Evolutionary conservation across 2,797 vertebrate species (phyloP), one percentile per base, ranked within the genome.

Genomic region (Phoeniculus purpureus): DNA sequence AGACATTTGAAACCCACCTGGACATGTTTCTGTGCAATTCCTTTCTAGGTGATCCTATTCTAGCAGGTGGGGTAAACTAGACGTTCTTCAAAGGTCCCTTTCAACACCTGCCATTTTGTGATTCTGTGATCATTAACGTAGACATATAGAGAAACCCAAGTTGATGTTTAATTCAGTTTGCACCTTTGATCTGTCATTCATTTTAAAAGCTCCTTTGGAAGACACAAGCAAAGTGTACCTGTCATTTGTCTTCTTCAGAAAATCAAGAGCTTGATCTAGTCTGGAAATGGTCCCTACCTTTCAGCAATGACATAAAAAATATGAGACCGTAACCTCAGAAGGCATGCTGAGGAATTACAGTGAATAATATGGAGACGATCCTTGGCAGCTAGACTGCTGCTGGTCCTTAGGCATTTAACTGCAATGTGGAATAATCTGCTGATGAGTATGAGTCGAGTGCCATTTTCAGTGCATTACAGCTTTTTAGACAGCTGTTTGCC

Each of bases 401-500:
- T 50, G 50, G 34, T 55, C 67, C 60, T 85, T 89, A 85, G 87
- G 60, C 43, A 61, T 85, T 83, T 85, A 76, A 60, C 86, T 93
- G 60, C 43, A 73, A 56, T 15, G 47, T 8, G 78, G 70, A 87
- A 81, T 75, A 90, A 9, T 78, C 32, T 90, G 67, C 60, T 90
- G 60, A 81, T 81, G 70, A 85, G 75, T 83, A 83, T 34, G 40
- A 0, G 0, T 67, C 60, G 92, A 78, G 48, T 73, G 76, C 47
- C 70, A 78, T 94, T 94, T 94, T 85, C 79, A 52, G 40, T 81
- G 52, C 56, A 76, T 87, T 87, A 81, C 47, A 74, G 43, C 20
- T 54, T 94, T 94, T 87, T 58, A 87, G 66, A 59, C 73, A 93
- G 67, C 60, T 89, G 81, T 32, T 91, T 4, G 5, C 60, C 34